Evolutionary conservation across 2,113 vertebrate genomes (phyloP), one percentile per base, ranked within the genome.

Genomic region (Pomatostomus ruficeps): DNA sequence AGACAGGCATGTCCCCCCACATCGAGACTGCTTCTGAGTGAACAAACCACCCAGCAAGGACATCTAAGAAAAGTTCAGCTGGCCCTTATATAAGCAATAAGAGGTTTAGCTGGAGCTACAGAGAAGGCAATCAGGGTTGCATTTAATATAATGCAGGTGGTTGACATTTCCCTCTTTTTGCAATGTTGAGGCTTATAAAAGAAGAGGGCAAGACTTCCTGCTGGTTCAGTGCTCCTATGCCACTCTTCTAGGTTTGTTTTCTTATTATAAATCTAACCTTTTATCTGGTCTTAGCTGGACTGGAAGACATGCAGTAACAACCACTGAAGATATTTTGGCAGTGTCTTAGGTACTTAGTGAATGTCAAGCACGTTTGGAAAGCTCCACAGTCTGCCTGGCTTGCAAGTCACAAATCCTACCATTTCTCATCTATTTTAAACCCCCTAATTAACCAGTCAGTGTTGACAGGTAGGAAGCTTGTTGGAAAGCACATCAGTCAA

Each of bases 351-450:
- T 83, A 79, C 38, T 18, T n/a, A 49, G 10, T 58, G 72, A 94
- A 89, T 89, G 59, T 70, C 72, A 89, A 74, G 38, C 52, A 55
- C 73, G 38, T 86, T 84, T 95, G 89, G 89, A 84, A 89, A 84
- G 83, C 80, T 86, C 12, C 23, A 48, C 42, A 38, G 25, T 49
- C 55, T 92, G 76, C 58, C 35, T 80, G 76, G 46, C 42, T 86
- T 74, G 25, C 74, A 70, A 66, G 38, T 73, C 42, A 73, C 2
- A 21, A 88, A 77, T 63, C 58, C 66, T 72, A 68, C 22, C 15
- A 85, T 92, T 93, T 90, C 75, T 90, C n/a, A 72, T 73, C 79
- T 92, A 91, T 80, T 88, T 95, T 51, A 93, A 95, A 85, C 66
- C 22, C 20, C 33, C 2, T 70, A 35, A 72, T 62, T 85, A 81